Base-by-base conservation (phyloP, 2,113 vertebrate genomes). In the Platysternon megacephalum region DNA sequence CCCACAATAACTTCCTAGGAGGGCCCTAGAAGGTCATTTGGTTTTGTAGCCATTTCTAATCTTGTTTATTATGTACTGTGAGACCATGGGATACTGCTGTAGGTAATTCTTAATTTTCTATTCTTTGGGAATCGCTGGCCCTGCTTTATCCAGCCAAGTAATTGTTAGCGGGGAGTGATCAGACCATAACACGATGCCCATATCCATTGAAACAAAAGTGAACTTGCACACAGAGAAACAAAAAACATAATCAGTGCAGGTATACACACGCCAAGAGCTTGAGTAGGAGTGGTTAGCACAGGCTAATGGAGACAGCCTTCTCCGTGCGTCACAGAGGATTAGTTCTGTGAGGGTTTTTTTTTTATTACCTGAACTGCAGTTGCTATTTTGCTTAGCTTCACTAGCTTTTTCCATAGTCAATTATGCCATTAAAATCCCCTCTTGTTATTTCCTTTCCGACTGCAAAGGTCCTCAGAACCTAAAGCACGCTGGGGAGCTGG, bases 121-220 rank as follows among this genome's bases (percentile, higher is more conserved):
- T 92, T 96, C 13, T 35, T 82, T 55, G 21, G 58, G 51, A 16
- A 19, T n/a, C 35, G 74, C 93, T 82, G 24, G 19, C 11, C 16
- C 13, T 1, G 2, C n/a, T 79, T 90, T 91, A 84, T 80, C 8
- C 49, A 26, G n/a, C 19, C 3, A 4, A 89, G n/a, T 46, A 53
- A 39, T 46, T 79, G 24, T 65, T 92, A 53, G 79, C 17, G 53
- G 83, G 46, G 3, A 29, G 12, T 53, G 68, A 87, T 48, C 68
- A 91, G n/a, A 12, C 24, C 0, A 0, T n/a, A 52, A 65, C 26
- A 49, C 11, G 52, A 48, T 24, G 9, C 48, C 3, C 5, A 2
- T 28, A 42, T 0, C 1, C 78, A 2, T 2, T 10, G 35, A 52
- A 78, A 53, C 19, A 84, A 61, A 28, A 82, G 51, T 0, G 0